These are phyloP conservation scores for Mastomys natalensis DNA, from an alignment of 2,113 vertebrate genomes.

Conservation along the genomic window DNA sequence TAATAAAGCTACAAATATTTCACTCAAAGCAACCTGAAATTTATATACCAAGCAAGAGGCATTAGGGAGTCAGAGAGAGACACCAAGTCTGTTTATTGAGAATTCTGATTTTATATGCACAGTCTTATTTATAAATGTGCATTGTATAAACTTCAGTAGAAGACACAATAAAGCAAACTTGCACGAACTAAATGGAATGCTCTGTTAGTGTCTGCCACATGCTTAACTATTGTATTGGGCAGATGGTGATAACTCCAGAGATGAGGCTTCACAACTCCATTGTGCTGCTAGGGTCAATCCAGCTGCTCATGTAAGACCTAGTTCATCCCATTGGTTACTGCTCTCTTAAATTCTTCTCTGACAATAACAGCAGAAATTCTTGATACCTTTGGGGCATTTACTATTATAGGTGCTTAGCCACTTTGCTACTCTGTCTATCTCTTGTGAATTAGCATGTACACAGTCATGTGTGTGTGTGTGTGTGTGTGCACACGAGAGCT, in stretches of 20 bases:
- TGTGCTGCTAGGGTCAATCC: not conserved
- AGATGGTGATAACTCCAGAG: not conserved
- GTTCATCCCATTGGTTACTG: not conserved
- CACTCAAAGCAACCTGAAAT: not conserved
- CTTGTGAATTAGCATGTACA: not conserved
- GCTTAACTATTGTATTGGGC: not conserved
- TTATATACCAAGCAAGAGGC: not conserved
- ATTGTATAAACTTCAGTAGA: conserved; percentile 12
- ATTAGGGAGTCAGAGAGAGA: not conserved
- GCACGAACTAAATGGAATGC: not conserved
- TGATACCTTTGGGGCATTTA: not conserved
- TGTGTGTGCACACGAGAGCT: not conserved
- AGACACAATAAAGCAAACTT: conserved; percentile 1
- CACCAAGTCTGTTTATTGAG: not conserved
- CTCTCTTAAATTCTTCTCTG: conserved; percentile 34
- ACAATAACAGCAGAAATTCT: not conserved
- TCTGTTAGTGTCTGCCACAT: not conserved
- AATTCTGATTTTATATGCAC: conserved; percentile 18
- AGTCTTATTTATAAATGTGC: conserved; percentile 30
- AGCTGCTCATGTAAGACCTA: not conserved
- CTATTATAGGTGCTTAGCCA: not conserved
- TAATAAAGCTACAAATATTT: not conserved
- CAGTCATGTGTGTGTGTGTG: not conserved
- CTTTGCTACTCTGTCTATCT: not conserved
- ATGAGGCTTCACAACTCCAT: not conserved